phyloP scores from a whole-genome alignment of 2,113 vertebrate genomes.

The Campylomormyrus tamandua region DNA sequence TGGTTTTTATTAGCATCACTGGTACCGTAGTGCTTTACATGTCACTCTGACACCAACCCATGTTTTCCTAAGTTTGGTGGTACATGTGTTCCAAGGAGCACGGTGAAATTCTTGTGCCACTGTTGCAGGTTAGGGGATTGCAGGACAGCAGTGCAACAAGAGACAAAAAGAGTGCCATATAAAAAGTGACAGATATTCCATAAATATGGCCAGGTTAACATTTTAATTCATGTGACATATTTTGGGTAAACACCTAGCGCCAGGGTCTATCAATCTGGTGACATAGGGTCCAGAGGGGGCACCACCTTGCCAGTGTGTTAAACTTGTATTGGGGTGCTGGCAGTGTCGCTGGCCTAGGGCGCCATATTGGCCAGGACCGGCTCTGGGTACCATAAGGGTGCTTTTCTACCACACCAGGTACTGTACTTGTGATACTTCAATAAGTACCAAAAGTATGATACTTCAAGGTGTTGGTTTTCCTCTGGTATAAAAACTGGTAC shows the following conservation, averaged over 20 bases:
- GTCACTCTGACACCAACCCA: background rate
- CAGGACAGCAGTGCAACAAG: background rate
- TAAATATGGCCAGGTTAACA: too few species aligned
- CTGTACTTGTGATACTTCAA: background rate
- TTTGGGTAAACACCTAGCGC: too few species aligned
- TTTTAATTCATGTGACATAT: too few species aligned
- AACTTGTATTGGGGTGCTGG: too few species aligned
- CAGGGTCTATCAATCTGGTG: too few species aligned
- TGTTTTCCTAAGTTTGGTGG: background rate
- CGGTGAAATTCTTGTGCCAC: background rate
- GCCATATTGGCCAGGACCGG: too few species aligned
- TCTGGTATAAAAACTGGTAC: background rate
- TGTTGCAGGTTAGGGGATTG: background rate
- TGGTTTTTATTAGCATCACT: background rate
- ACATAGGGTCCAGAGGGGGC: too few species aligned
- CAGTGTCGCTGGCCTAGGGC: too few species aligned
- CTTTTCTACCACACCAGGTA: background rate
- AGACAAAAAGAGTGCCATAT: background rate
- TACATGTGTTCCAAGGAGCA: background rate
- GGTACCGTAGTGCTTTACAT: background rate
- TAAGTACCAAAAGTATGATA: background rate
- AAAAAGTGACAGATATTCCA: background rate
- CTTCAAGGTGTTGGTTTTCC: background rate
- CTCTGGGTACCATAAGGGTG: background rate
- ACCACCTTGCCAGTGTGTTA: too few species aligned